Conservation (phyloP, 2,888 invertebrate species). For the Thereva unica region DNA sequence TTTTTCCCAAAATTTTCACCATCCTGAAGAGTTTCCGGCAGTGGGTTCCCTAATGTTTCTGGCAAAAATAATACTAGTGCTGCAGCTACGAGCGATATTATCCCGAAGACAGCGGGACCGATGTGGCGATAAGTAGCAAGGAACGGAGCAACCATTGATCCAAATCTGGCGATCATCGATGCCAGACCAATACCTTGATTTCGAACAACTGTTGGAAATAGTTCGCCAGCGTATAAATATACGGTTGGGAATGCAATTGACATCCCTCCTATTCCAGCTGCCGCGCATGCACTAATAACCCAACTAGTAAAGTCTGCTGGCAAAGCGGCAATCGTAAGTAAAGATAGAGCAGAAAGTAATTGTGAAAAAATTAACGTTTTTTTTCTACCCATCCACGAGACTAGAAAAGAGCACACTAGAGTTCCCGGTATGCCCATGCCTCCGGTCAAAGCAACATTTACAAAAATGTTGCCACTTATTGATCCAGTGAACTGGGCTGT, state of each 20-base stretch:
- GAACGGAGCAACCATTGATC: conserved; percentile 84
- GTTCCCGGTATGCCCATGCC: conserved; percentile 70
- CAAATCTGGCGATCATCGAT: conserved; percentile 82
- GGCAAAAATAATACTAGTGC: conserved; percentile 71
- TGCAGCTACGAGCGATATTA: conserved; percentile 70
- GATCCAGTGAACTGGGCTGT: conserved; percentile 84
- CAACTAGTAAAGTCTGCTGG: conserved; percentile 55
- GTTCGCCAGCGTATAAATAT: conserved; percentile 84
- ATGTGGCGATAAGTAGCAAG: conserved; percentile 67
- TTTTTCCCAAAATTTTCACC: conserved; percentile 68
- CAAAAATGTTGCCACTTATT: conserved; percentile 78
- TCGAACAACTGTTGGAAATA: conserved; percentile 86
- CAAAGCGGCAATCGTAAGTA: conserved; percentile 66
- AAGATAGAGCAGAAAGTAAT: conserved; percentile 64
- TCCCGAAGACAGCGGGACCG: conserved; percentile 76
- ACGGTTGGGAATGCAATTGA: conserved; percentile 83
- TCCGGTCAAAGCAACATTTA: conserved; percentile 81
- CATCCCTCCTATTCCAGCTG: conserved; percentile 78
- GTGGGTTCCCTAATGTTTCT: conserved; percentile 59
- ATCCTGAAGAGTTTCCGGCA: conserved; percentile 81
- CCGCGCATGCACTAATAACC: conserved; percentile 68
- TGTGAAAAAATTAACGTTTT: conserved; percentile 67
- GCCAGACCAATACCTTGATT: conserved; percentile 85
- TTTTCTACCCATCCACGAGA: conserved; percentile 68
- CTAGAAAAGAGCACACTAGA: conserved; percentile 67